A percentile compares a stretch with the other conserved stretches of the same genome.
These are phyloP conservation scores for Drosophila monieri DNA, from an alignment of 2,888 invertebrate species.

Conservation along the genomic window DNA sequence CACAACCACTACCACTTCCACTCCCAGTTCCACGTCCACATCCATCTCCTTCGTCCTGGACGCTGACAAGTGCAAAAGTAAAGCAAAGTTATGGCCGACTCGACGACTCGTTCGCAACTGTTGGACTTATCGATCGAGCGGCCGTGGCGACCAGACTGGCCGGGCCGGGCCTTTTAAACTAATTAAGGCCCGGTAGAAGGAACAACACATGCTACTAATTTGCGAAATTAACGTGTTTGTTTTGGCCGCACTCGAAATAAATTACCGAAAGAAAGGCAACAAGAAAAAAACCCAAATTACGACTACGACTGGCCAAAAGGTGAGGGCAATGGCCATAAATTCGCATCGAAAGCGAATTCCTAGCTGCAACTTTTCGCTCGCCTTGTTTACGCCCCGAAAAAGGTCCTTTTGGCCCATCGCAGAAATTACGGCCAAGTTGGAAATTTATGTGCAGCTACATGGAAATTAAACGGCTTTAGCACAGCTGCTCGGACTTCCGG, in stretches of 20 bases:
- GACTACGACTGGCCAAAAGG: conserved; percentile 25
- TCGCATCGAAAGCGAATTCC: conserved; percentile 60
- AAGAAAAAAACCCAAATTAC: conserved; percentile 15
- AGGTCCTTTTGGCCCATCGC: conserved; percentile 6
- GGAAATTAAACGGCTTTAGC: conserved; percentile 63
- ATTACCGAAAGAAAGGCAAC: conserved; percentile 47
- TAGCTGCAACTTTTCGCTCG: conserved; percentile 62
- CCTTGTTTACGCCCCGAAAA: conserved; percentile 61
- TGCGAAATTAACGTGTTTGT: conserved; percentile 70
- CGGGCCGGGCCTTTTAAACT: conserved; percentile 72
- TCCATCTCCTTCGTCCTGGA: conserved; percentile 62
- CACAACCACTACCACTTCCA: conserved; percentile 6
- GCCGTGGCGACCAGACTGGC: neutral
- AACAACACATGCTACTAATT: conserved; percentile 52
- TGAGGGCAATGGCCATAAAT: conserved; percentile 65
- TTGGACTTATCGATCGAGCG: conserved; percentile 52
- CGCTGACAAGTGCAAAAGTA: conserved; percentile 70
- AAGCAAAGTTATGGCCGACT: conserved; percentile 41
- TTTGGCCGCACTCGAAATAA: conserved; percentile 64
- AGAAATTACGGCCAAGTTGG: conserved; percentile 55
- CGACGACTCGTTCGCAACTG: conserved; percentile 66
- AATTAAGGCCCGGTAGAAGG: conserved; percentile 57
- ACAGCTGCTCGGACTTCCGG: conserved; percentile 55
- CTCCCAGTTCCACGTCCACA: conserved; percentile 7
- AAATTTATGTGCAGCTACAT: conserved; percentile 66